Percentiles rank a stretch among this genome's conserved stretches.
phyloP scores from a whole-genome alignment of 2,888 invertebrate species.

The Drosophila kuntzei region DNA sequence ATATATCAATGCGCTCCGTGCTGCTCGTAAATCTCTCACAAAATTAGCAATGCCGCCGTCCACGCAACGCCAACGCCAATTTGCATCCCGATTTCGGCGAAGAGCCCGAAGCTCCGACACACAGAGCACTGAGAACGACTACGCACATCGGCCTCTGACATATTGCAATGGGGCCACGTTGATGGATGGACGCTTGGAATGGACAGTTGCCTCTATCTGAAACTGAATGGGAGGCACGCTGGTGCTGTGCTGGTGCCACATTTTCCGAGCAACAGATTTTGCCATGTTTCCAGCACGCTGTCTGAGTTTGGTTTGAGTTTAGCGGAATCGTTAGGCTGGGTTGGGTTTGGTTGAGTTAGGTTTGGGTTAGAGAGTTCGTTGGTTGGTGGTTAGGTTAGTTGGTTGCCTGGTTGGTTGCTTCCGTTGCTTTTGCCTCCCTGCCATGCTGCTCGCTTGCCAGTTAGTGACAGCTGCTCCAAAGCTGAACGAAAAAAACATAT shows the following conservation, averaged over 20 bases:
- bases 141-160: constrained; percentile 61
- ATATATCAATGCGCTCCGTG: constrained; percentile 77
- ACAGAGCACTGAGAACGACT: constrained; percentile 6
- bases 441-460: constrained; percentile 55
- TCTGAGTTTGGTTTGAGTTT: constrained; percentile 14
- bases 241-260: constrained; percentile 21
- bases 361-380: constrained; percentile 16
- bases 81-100: constrained; percentile 51
- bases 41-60: constrained; percentile 65
- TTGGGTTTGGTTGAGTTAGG: constrained; percentile 7
- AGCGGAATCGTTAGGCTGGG: constrained; percentile 6
- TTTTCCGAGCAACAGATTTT: constrained; percentile 51
- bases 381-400: constrained; percentile 38
- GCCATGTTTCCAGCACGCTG: constrained; percentile 47
- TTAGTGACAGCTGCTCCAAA: constrained; percentile 74
- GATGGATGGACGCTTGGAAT: constrained; percentile 69
- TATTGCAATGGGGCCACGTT: constrained; percentile 67
- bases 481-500: constrained; percentile 29
- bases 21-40: constrained; percentile 70
- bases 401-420: constrained; percentile 34
- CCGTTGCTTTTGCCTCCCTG: constrained; percentile 20
- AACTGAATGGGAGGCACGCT: constrained; percentile 9
- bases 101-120: neutral
- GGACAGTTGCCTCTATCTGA: constrained; percentile 60
- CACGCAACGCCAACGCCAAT: constrained; percentile 59